These are phyloP conservation scores for Burhinus bistriatus DNA, from an alignment of 2,113 vertebrate genomes.

Conservation along the genomic window DNA sequence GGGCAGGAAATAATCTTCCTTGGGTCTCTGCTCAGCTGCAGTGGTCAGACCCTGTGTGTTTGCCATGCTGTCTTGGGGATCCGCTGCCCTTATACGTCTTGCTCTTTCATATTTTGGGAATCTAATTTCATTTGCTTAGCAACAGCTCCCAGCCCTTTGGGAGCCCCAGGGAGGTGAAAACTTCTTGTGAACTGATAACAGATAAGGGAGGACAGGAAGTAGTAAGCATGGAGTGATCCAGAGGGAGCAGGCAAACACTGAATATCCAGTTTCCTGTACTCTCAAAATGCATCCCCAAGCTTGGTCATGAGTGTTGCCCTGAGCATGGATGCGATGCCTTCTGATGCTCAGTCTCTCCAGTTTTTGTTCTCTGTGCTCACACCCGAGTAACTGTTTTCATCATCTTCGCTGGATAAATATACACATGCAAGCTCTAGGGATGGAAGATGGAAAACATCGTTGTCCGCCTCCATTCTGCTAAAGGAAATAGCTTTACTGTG, in stretches of 20 bases:
- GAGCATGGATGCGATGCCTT: not conserved
- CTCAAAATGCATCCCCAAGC: not conserved
- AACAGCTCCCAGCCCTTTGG: not conserved
- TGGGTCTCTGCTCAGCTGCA: not conserved
- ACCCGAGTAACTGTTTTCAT: not conserved
- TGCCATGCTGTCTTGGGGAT: not conserved
- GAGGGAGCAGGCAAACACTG: not conserved
- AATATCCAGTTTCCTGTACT: not conserved
- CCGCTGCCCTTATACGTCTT: slow-evolving; percentile 21
- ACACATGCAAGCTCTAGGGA: not conserved
- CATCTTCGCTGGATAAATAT: not conserved
- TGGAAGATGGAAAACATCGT: not conserved
- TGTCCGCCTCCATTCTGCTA: not conserved
- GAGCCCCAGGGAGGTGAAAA: not conserved
- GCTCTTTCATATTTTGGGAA: not conserved
- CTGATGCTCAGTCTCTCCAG: not conserved
- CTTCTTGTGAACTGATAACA: not conserved
- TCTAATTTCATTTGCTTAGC: not conserved
- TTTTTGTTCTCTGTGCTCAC: not conserved
- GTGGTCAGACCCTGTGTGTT: not conserved
- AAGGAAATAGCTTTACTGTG: not conserved
- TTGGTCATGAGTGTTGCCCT: not conserved
- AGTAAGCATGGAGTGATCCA: not conserved
- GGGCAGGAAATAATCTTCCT: not conserved
- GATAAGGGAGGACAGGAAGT: not conserved